Conservation (phyloP, 2,888 invertebrate species). For the Callimorpha dominula region DNA sequence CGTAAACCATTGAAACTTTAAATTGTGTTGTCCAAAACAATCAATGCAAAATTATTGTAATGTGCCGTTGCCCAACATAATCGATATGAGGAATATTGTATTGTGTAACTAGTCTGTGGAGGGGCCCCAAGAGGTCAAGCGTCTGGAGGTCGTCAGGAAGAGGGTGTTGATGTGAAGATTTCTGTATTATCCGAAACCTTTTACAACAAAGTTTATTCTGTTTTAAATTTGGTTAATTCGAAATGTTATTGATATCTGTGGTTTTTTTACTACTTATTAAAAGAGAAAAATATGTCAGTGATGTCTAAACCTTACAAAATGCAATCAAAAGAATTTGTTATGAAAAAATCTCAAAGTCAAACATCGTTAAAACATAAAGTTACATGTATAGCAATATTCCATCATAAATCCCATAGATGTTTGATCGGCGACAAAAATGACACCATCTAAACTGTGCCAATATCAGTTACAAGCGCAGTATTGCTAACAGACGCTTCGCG, state of each 20-base stretch:
- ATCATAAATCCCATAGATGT: too few species aligned
- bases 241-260: background rate
- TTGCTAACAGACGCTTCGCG: too few species aligned
- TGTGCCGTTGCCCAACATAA: constrained; percentile 49
- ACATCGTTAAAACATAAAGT: background rate
- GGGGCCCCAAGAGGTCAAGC: constrained; percentile 62
- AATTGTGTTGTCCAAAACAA: constrained; percentile 4
- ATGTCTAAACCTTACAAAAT: background rate
- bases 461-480: too few species aligned
- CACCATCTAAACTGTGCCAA: too few species aligned
- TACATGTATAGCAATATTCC: background rate
- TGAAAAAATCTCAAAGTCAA: background rate
- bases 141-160: constrained; percentile 79
- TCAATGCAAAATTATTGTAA: constrained; percentile 37
- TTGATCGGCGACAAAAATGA: too few species aligned
- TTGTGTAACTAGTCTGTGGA: constrained; percentile 46
- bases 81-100: constrained; percentile 51
- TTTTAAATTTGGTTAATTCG: background rate
- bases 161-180: constrained; percentile 41
- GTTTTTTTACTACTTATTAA: background rate
- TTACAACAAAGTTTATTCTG: background rate
- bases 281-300: background rate
- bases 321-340: background rate
- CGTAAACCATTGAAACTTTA: constrained; percentile 2
- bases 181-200: background rate